phyloP scores from a whole-genome alignment of 1,140 invertebrate genomes.

The Aphidius ervi region DNA sequence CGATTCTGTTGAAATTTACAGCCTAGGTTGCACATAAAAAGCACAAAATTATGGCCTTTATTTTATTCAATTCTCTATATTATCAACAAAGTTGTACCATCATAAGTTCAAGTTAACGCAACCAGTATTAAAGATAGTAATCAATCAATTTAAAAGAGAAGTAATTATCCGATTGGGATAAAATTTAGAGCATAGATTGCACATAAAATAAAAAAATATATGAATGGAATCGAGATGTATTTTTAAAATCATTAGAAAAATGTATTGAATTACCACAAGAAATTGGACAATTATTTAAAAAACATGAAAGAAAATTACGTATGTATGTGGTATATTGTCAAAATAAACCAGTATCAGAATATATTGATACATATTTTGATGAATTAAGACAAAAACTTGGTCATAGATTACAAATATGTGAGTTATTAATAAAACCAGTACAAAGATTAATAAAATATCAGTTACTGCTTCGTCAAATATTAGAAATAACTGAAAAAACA shows the following conservation, averaged over 20 bases:
- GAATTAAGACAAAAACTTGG: constrained; percentile 89
- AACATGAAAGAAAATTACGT: constrained; percentile 85
- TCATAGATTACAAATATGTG: constrained; percentile 90
- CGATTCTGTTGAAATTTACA: too few species aligned
- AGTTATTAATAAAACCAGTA: constrained; percentile 96
- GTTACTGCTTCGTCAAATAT: constrained; percentile 81
- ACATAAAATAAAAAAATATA: too few species aligned
- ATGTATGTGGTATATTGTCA: constrained; percentile 99
- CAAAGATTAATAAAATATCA: constrained; percentile 99
- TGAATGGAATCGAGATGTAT: constrained; percentile 95
- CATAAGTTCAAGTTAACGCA: too few species aligned
- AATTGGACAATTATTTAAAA: constrained; percentile 78
- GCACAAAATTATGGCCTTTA: too few species aligned
- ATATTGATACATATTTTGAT: constrained; percentile 91
- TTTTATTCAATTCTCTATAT: too few species aligned
- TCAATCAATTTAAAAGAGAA: too few species aligned
- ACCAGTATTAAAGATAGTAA: too few species aligned
- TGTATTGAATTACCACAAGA: constrained; percentile 83
- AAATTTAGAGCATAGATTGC: too few species aligned
- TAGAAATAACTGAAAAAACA: constrained; percentile 72
- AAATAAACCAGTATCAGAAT: constrained; percentile 97
- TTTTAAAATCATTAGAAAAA: constrained; percentile 81
- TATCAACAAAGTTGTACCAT: too few species aligned
- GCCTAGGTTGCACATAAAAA: too few species aligned
- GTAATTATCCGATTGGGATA: too few species aligned